Conservation (phyloP, 2,113 vertebrate species). For the Forbesichthys agassizii region DNA sequence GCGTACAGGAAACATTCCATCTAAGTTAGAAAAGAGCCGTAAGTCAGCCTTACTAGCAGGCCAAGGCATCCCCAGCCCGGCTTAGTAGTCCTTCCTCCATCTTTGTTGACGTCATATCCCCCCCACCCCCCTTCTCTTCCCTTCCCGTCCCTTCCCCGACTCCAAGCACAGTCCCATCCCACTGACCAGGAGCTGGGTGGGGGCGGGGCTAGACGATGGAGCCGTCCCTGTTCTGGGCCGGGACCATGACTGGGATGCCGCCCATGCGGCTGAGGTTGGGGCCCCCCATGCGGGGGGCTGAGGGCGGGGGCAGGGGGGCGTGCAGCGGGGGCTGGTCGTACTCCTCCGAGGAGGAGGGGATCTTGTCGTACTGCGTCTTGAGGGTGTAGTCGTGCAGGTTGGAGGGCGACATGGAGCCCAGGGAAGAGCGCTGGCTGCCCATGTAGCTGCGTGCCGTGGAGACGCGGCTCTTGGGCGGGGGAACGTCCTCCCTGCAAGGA, state of each 20-base stretch:
- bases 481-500: conserved; percentile 89
- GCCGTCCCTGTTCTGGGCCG: conserved; percentile 95
- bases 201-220: conserved; percentile 86
- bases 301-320: conserved; percentile 75
- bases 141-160: neutral
- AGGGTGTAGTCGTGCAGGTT: conserved; percentile 90
- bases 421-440: conserved; percentile 93
- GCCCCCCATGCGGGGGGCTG: conserved; percentile 82
- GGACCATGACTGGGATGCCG: conserved; percentile 94
- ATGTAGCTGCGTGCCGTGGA: conserved; percentile 94
- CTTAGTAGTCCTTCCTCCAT: conserved; percentile 22
- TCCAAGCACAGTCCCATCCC: conserved; percentile 8
- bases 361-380: conserved; percentile 91
- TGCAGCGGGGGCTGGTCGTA: conserved; percentile 83
- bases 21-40: conserved; percentile 44
- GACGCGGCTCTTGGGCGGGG: conserved; percentile 92
- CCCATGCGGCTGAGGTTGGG: conserved; percentile 95
- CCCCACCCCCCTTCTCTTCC: conserved; percentile 18
- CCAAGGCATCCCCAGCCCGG: neutral
- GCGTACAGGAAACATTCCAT: conserved; percentile 35
- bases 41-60: conserved; percentile 15
- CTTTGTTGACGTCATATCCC: conserved; percentile 32
- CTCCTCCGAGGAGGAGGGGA: conserved; percentile 85
- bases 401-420: conserved; percentile 97
- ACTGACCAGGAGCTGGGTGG: neutral